Conservation (phyloP, 2,113 vertebrate species). For the Trogon surrucura region DNA sequence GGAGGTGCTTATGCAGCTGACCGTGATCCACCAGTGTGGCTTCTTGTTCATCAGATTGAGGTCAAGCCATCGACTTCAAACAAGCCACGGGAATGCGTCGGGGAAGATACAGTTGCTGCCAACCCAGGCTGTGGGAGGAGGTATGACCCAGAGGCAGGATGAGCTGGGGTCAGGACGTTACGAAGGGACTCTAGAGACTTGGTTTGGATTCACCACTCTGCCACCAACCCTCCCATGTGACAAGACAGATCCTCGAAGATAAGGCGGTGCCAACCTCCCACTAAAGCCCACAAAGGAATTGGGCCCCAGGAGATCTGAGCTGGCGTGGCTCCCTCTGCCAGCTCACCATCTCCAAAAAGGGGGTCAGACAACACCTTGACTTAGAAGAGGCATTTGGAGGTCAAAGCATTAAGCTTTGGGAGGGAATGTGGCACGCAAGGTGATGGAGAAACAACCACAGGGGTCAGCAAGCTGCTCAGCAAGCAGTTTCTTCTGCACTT, state of each 20-base stretch:
- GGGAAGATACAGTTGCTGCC: background rate
- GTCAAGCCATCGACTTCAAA: constrained; percentile 1
- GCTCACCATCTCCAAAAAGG: background rate
- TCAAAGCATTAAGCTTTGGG: background rate
- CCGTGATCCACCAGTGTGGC: background rate
- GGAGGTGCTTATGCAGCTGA: background rate
- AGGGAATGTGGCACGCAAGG: background rate
- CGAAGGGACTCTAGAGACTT: background rate
- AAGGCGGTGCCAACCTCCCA: background rate
- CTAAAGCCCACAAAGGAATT: background rate
- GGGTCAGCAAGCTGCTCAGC: background rate
- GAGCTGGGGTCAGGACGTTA: background rate
- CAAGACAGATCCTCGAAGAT: background rate
- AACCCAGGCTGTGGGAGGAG: background rate
- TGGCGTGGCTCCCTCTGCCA: background rate
- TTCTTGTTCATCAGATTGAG: background rate
- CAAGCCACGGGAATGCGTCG: background rate
- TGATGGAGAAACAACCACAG: background rate
- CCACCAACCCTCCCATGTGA: background rate
- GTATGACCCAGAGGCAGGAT: background rate
- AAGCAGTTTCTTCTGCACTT: background rate
- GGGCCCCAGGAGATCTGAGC: background rate
- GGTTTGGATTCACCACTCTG: background rate
- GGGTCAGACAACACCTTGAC: background rate
- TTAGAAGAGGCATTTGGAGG: background rate